phyloP scores from a whole-genome alignment of 2,888 invertebrate genomes.

The Chalcosyrphus nemorum region DNA sequence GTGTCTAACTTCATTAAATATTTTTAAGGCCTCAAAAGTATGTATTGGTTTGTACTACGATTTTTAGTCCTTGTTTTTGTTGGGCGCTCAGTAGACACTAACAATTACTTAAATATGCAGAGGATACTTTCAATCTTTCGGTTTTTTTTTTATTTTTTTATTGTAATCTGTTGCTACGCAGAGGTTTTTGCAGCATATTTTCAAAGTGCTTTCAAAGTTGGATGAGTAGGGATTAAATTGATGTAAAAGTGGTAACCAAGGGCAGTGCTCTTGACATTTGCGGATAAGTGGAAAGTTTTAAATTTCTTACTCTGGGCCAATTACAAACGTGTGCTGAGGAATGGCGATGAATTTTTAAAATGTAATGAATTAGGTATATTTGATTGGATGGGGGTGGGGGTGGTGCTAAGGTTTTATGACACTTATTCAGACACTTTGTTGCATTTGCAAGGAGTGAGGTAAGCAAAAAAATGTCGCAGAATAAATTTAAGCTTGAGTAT shows the following conservation, averaged over 20 bases:
- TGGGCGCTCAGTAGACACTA: not conserved
- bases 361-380: too few relatives aligned
- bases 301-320: not conserved
- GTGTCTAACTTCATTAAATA: not conserved
- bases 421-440: too few relatives aligned
- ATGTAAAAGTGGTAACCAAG: not conserved
- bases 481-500: too few relatives aligned
- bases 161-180: not conserved
- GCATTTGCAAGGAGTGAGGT: too few relatives aligned
- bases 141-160: too few relatives aligned
- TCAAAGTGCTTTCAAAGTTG: not conserved
- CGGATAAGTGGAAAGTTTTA: not conserved
- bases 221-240: not conserved
- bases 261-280: not conserved
- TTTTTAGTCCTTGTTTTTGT: not conserved
- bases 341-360: too few relatives aligned
- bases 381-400: too few relatives aligned
- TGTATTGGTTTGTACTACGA: not conserved
- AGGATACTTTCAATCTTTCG: too few relatives aligned
- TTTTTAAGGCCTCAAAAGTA: not conserved
- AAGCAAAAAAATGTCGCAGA: too few relatives aligned
- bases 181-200: not conserved
- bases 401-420: too few relatives aligned
- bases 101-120: constrained; percentile 12
- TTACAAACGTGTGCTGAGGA: not conserved